Percentiles rank a stretch among this genome's conserved stretches.
These are phyloP conservation scores for Allacma fusca DNA, from an alignment of 2,888 invertebrate species.

Conservation along the genomic window DNA sequence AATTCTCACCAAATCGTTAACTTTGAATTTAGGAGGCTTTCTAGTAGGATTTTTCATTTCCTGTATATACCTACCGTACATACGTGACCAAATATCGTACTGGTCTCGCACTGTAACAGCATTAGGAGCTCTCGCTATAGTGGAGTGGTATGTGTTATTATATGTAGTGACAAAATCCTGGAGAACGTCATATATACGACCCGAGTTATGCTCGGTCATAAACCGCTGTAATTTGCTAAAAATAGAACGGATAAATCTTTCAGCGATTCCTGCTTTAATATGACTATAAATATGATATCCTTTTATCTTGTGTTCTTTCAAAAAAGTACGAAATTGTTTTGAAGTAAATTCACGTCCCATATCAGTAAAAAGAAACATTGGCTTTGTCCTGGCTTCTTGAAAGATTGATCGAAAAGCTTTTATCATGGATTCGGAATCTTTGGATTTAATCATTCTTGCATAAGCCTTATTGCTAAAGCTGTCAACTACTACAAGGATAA, in stretches of 20 bases:
- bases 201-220: background rate
- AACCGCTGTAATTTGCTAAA: conserved; percentile 28
- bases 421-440: too few relatives aligned
- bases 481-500: too few relatives aligned
- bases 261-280: too few relatives aligned
- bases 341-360: background rate
- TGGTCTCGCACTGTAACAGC: background rate
- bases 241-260: background rate
- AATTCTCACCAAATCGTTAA: background rate
- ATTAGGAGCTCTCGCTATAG: background rate
- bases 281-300: too few relatives aligned
- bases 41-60: background rate
- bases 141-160: background rate
- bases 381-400: background rate
- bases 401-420: conserved; percentile 19
- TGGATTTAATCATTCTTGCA: too few relatives aligned
- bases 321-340: background rate
- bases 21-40: background rate
- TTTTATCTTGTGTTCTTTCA: background rate
- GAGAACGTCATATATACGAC: background rate
- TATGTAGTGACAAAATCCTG: background rate
- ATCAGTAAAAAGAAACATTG: background rate
- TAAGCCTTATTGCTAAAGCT: too few relatives aligned
- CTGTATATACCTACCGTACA: background rate
- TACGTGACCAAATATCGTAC: background rate